Base-by-base conservation (phyloP, 2,888 invertebrate species). In the Pyrgus malvae region DNA sequence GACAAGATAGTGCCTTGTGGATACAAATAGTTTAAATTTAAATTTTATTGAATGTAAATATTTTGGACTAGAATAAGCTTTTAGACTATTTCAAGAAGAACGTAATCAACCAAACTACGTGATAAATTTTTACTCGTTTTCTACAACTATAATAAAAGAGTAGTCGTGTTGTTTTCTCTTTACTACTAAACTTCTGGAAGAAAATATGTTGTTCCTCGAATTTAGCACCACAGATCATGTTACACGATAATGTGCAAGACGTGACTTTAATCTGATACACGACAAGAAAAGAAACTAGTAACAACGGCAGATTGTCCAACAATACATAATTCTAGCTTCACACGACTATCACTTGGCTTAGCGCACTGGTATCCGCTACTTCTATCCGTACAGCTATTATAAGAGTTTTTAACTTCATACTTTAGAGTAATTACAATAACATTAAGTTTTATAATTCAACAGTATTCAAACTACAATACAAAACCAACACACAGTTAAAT, bases 171-270 rank as follows among this genome's bases (percentile, higher is more conserved):
- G n/a, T 25, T 46, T 35, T 33, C 23, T 35, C 33, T 40, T 40
- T 1, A 23, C 40, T n/a, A 21, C 8, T 11, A 40, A 40, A 8
- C 21, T 12, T 40, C 23, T 40, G 1, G 7, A 31, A 31, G 45
- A 40, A 37, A 33, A 48, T 17, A 25, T 35, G 48, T 33, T 37
- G 27, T 55, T 46, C 33, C 45, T 41, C 44, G 44, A 50, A 56
- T 40, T 49, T 27, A 50, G 35, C 33, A 35, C 17, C 58, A 62
- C 60, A 58, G 63, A 70, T 65, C 59, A 65, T 68, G 63, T 63
- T 65, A 68, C 66, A 45, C 67, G 53, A 53, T 80, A 79, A 83
- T 78, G 69, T 67, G 54, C 44, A 60, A 71, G 67, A 76, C 80
- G 76, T 80, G 80, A 80, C 78, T 73, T 61, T 67, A 66, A 70